Evolutionary conservation across 2,113 vertebrate species (phyloP), one percentile per base, ranked within the genome.

Genomic region (Dascyllus trimaculatus): DNA sequence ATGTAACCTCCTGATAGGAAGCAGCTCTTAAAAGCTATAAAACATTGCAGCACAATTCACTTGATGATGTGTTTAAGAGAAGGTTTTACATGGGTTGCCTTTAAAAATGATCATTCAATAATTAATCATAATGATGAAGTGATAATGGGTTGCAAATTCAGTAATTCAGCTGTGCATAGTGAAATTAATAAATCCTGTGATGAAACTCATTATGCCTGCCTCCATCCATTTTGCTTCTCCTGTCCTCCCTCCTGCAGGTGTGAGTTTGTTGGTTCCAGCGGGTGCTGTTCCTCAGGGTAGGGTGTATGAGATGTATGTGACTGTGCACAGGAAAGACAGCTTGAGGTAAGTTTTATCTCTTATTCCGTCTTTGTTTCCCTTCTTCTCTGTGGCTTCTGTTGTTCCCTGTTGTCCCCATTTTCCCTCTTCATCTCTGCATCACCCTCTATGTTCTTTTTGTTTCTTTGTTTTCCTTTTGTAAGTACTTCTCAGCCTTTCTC

Each of bases 241-340:
- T 63, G 57, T 78, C 24, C 43, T 74, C 63, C 58, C 60, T 59
- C 66, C 61, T 81, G 73, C 95, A 99, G 98, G 98, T 88, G 96
- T 99, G 70, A 99, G 98, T 88, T 93, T 99, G 95, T 93, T 99
- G 96, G 98, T 99, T 89, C 98, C 98, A 72, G 97, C 97, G 0
- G 98, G 98, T 54, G 97, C 97, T 0, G 91, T 99, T 93, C 98
- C 98, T 88, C 97, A 97, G 92, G 98, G 98, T 29, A 93, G 98
- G 89, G 96, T 97, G 81, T 99, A 98, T 61, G 98, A 99, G 93
- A 98, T 99, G 98, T 99, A 97, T 88, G 95, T 99, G 95, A 98
- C 97, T 29, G 97, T 99, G 77, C 97, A 99, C 95, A 97, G 98
- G 92, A 99, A 97, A 92, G 98, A 99, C 90, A 97, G 93, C 92